These are phyloP conservation scores for Crotalus helleri DNA, from an alignment of 2,113 vertebrate genomes.

Conservation along the genomic window DNA sequence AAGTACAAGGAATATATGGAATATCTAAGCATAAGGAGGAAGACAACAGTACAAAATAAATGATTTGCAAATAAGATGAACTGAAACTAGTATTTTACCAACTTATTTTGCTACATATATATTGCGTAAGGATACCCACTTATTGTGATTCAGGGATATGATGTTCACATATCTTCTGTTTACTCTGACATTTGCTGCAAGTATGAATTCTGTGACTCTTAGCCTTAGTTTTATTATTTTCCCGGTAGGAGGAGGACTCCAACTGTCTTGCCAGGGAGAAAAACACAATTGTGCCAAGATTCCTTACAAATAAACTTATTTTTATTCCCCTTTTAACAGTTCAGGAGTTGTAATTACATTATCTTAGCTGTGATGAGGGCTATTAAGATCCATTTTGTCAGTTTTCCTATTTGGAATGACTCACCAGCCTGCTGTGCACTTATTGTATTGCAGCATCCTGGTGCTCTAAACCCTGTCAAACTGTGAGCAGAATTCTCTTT, in stretches of 20 bases:
- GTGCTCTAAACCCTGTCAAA: slow-evolving; percentile 9
- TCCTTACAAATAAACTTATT: neutral
- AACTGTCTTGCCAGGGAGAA: neutral
- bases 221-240: neutral
- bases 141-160: neutral
- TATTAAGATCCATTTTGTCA: slow-evolving; percentile 37
- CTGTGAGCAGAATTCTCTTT: fast-evolving
- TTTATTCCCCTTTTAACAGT: neutral
- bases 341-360: neutral
- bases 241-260: neutral
- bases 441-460: neutral
- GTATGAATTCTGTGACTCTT: neutral
- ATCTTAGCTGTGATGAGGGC: slow-evolving; percentile 8
- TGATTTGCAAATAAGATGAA: neutral
- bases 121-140: neutral
- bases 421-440: slow-evolving; percentile 26
- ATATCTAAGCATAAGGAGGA: neutral
- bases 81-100: neutral
- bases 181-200: neutral
- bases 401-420: slow-evolving; percentile 45
- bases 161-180: neutral
- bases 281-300: fast-evolving
- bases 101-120: neutral
- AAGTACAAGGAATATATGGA: neutral
- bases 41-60: neutral